Evolutionary conservation across 2,797 vertebrate genomes (phyloP).

Genomic region (Phoebastria nigripes): DNA sequence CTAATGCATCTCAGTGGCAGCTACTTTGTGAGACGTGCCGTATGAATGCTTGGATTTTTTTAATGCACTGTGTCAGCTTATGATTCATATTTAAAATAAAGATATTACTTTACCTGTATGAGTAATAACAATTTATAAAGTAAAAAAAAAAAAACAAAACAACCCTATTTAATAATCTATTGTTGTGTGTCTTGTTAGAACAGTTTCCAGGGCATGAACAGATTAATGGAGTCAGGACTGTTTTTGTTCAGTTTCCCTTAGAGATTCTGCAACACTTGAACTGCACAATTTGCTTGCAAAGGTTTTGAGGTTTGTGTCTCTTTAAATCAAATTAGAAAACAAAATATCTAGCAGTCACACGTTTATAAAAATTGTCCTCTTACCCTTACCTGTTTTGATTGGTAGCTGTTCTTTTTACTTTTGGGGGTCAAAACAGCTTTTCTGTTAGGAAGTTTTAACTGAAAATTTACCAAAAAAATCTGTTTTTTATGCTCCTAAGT

Average conservation of each 20-base stretch:
- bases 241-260: not conserved
- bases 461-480: not conserved
- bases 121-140: conserved; percentile 2
- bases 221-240: not conserved
- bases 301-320: not conserved
- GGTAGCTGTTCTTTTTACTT: not conserved
- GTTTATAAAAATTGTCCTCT: not conserved
- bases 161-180: not conserved
- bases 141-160: not conserved
- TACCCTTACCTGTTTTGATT: not conserved
- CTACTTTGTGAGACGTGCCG: not conserved
- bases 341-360: not conserved
- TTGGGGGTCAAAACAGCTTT: not conserved
- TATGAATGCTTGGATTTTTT: not conserved
- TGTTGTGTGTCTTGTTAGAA: not conserved
- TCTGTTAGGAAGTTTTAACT: not conserved
- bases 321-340: not conserved
- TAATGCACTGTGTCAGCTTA: not conserved
- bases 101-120: not conserved
- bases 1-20: not conserved
- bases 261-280: not conserved
- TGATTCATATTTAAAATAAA: conserved; percentile 27
- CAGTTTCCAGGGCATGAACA: not conserved
- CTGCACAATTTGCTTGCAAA: not conserved
- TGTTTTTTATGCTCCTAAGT: not conserved